Evolutionary conservation across 2,113 vertebrate species (phyloP), one percentile per base, ranked within the genome.

Genomic region (Pelobates fuscus): DNA sequence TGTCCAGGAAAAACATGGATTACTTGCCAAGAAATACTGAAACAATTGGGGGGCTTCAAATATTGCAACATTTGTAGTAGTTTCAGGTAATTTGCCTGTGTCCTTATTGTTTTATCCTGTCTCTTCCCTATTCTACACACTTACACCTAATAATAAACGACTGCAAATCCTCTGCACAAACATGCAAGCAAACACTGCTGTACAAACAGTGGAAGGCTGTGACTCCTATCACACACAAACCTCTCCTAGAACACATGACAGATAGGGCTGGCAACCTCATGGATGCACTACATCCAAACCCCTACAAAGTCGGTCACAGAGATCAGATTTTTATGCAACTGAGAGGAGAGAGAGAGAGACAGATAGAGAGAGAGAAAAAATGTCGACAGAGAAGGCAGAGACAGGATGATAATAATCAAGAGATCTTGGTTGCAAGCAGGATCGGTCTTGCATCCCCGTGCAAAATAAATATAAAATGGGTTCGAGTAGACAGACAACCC

Each of bases 401-500:
- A 37, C 17, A 32, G 30, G 60, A 21, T 7, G 32, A 43, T 17
- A 44, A 10, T 6, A 10, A 65, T 44, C n/a, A 8, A 23, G 20
- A 14, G 37, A 65, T 43, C 20, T 43, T 2, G 60, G 30, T 32
- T 8, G 29, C 67, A 41, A 65, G 18, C 59, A 84, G 80, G 84
- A 83, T 88, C 83, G 88, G 89, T 84, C 93, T 92, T 90, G 88
- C 88, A 94, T 94, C 88, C 89, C 89, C 84, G 89, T 90, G 95
- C 92, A 92, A 96, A 96, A 96, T 93, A 90, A 37, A 37, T 37
- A 37, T 37, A 37, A 37, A 5, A 37, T 6, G 32, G 32, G 32
- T 89, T 88, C 94, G 94, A 94, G 93, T 93, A 95, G 93, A 93
- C 91, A 90, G 90, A 89, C 88, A 84, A 89, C 89, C 90, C 91